Percentiles rank a stretch among this genome's conserved stretches.
phyloP scores from a whole-genome alignment of 2,797 vertebrate genomes.

The Prunella strophiata region DNA sequence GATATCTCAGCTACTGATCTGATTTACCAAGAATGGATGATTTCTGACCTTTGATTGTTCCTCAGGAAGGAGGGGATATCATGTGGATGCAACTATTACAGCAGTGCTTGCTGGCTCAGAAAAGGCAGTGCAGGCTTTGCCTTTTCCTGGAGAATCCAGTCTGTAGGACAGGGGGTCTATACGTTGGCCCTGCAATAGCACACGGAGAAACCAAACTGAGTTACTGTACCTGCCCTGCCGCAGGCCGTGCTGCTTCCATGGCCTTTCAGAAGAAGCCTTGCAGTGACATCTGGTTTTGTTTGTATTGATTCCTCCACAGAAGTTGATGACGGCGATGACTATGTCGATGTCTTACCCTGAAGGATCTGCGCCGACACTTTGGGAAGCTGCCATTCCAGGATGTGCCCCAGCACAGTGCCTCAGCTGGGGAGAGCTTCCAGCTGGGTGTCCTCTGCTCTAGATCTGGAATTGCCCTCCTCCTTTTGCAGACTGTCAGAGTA shows the following conservation, averaged over 20 bases:
- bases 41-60: not conserved
- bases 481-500: not conserved
- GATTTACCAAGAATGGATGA: not conserved
- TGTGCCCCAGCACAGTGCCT: fast-evolving
- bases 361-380: not conserved
- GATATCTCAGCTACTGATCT: not conserved
- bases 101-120: not conserved
- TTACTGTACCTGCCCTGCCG: not conserved
- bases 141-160: not conserved
- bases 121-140: not conserved
- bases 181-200: fast-evolving
- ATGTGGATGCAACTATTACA: not conserved
- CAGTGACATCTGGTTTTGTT: not conserved
- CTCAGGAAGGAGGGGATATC: not conserved
- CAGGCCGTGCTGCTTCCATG: not conserved
- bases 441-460: too few relatives aligned
- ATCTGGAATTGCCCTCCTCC: not conserved
- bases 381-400: not conserved
- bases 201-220: not conserved
- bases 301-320: slow-evolving; percentile 35
- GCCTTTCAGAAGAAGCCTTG: not conserved
- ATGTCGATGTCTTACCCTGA: slow-evolving; percentile 30
- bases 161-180: not conserved
- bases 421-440: not conserved
- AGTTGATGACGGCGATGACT: not conserved